A percentile compares a stretch with the other conserved stretches of the same genome.
phyloP scores from a whole-genome alignment of 2,797 vertebrate genomes.

The Iguana delicatissima region DNA sequence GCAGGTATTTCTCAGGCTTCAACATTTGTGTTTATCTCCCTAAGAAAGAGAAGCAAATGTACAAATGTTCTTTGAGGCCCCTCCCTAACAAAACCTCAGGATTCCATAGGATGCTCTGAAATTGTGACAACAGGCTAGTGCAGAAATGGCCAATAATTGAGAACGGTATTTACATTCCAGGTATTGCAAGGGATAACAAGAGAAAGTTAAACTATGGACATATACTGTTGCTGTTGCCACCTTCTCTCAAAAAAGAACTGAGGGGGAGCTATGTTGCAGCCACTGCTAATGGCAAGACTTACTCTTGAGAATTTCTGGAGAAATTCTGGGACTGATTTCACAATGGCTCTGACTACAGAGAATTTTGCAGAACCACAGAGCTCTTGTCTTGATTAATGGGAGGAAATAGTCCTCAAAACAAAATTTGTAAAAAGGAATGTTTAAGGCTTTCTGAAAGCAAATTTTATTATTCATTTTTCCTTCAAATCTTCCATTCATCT shows the following conservation, averaged over 20 bases:
- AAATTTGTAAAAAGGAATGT: conserved; percentile 36
- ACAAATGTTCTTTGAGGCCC: not conserved
- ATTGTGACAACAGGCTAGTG: no score
- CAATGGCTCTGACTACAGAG: not conserved
- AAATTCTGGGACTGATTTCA: not conserved
- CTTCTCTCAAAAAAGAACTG: not conserved
- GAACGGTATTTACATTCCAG: not conserved
- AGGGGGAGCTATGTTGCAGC: not conserved
- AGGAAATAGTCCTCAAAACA: conserved; percentile 19
- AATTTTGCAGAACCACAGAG: not conserved
- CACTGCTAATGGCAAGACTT: not conserved
- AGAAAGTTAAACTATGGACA: not conserved
- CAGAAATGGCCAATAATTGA: no score
- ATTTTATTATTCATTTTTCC: conserved; percentile 56
- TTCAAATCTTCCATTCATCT: conserved; percentile 46
- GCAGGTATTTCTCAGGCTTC: not conserved
- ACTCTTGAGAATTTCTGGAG: not conserved
- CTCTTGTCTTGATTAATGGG: conserved; percentile 38
- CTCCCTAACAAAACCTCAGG: not conserved
- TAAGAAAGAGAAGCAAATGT: not conserved
- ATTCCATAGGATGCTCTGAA: no score
- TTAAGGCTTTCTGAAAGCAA: not conserved
- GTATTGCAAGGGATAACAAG: not conserved
- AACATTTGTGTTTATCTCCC: not conserved
- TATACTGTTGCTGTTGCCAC: not conserved